Base-by-base conservation (phyloP, 1,140 invertebrate species). In the Hesperophylax magnus region DNA sequence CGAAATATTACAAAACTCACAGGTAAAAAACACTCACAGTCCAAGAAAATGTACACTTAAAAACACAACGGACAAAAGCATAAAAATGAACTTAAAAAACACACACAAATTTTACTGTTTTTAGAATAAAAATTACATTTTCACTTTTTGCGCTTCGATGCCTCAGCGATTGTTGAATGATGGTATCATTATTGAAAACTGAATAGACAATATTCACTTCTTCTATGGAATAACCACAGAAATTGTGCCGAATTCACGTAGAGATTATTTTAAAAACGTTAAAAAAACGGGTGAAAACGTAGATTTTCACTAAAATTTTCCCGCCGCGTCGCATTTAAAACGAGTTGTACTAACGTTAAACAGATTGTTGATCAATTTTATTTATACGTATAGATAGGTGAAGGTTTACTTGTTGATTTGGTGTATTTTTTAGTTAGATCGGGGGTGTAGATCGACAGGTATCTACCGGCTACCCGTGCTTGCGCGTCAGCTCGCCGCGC, bases 401-500 rank as follows among this genome's bases (percentile, higher is more conserved):
- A 24, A 18, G 18, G n/a, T 18, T 14, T 61, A 18, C n/a, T 18
- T 24, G 18, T 20, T 61, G 17, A 22, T 20, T 61, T 24, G 58
- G 58, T 61, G 58, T 5, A 9, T 15, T 0, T 22, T 61, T 22
- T 20, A 47, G 18, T 15, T 61, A 9, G 18, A 61, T 24, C 58
- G 58, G 58, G 18, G 58, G 58, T 24, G 58, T 61, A 61, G 58
- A 61, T 61, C 58, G 56, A 58, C n/a, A 18, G 20, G 56, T n/a
- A 58, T 58, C 56, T 58, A 22, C n/a, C 20, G 6, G 56, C 18
- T 9, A 22, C 56, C 1, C 77, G 81, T 82, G 77, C 54, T 69
- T 61, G 77, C 74, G 77, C 81, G 77, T 47, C 72, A 60, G 53
- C 56, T 47, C 24, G 20, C 69, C 81, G 81, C 81, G 71, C 81